A percentile compares a stretch with the other conserved stretches of the same genome.
These are phyloP conservation scores for Cosmorhoe ocellata DNA, from an alignment of 2,888 invertebrate species.

Conservation along the genomic window DNA sequence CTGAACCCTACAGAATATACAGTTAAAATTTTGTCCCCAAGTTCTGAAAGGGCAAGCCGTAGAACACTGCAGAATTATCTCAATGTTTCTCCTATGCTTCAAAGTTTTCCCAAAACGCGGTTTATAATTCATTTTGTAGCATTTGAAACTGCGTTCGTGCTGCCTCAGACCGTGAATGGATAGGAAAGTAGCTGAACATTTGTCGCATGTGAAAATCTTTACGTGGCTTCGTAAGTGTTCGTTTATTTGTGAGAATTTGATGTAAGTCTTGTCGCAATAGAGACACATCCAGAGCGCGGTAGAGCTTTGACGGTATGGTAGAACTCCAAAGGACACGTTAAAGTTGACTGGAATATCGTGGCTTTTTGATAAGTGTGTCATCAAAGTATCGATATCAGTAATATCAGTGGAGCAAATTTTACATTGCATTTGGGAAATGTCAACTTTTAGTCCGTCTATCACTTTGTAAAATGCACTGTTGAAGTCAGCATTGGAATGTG, in stretches of 20 bases:
- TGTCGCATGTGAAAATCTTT: slow-evolving; percentile 72
- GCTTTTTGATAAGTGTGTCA: slow-evolving; percentile 64
- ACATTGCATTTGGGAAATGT: slow-evolving; percentile 70
- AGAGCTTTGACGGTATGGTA: slow-evolving; percentile 67
- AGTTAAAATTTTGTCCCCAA: slow-evolving; percentile 76
- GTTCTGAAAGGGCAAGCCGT: slow-evolving; percentile 73
- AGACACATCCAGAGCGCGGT: slow-evolving; percentile 69
- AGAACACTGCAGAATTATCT: slow-evolving; percentile 72
- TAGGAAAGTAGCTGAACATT: slow-evolving; percentile 70
- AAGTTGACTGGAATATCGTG: slow-evolving; percentile 67
- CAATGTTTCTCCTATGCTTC: slow-evolving; percentile 71
- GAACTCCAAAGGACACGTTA: slow-evolving; percentile 68
- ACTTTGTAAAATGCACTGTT: slow-evolving; percentile 77
- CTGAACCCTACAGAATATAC: slow-evolving; percentile 70
- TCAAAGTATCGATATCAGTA: slow-evolving; percentile 60
- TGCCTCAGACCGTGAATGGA: slow-evolving; percentile 69
- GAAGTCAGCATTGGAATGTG: slow-evolving; percentile 64
- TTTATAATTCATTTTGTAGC: slow-evolving; percentile 70
- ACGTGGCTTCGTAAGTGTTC: slow-evolving; percentile 69
- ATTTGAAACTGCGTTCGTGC: slow-evolving; percentile 71
- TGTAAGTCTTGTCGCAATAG: slow-evolving; percentile 68
- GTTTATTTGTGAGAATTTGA: slow-evolving; percentile 71
- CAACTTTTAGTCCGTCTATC: slow-evolving; percentile 69
- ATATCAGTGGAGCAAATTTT: slow-evolving; percentile 60
- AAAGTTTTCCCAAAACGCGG: slow-evolving; percentile 70